Conservation (phyloP, 2,888 invertebrate species). For the Girardia tigrina region DNA sequence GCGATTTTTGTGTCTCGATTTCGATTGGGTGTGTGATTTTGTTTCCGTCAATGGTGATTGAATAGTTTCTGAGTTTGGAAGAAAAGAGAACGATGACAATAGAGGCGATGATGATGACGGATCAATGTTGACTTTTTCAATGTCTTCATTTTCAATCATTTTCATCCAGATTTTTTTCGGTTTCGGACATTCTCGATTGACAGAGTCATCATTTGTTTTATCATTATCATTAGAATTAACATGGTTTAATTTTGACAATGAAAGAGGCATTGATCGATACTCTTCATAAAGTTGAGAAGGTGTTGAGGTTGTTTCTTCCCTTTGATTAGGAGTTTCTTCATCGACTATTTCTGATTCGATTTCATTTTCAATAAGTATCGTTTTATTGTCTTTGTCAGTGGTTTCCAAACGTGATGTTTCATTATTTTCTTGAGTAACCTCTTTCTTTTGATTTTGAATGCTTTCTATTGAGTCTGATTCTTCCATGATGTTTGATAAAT, state of each 20-base stretch:
- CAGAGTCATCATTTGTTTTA: not conserved
- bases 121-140: no score
- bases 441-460: no score
- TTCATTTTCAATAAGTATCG: not conserved
- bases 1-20: not conserved
- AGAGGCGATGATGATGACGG: not conserved
- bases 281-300: not conserved
- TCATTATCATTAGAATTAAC: not conserved
- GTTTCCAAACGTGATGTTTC: not conserved
- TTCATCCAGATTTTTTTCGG: conserved; percentile 5
- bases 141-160: conserved; percentile 13
- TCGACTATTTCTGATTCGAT: not conserved
- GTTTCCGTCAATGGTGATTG: not conserved
- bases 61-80: not conserved
- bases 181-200: not conserved
- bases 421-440: not conserved
- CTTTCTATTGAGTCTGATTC: not conserved
- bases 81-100: not conserved
- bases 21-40: not conserved
- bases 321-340: not conserved
- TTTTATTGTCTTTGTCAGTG: not conserved
- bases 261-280: not conserved
- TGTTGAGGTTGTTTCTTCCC: not conserved
- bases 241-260: not conserved
- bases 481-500: not conserved